Evolutionary conservation across 2,888 invertebrate genomes (phyloP).

Genomic region (Malacosoma neustria): DNA sequence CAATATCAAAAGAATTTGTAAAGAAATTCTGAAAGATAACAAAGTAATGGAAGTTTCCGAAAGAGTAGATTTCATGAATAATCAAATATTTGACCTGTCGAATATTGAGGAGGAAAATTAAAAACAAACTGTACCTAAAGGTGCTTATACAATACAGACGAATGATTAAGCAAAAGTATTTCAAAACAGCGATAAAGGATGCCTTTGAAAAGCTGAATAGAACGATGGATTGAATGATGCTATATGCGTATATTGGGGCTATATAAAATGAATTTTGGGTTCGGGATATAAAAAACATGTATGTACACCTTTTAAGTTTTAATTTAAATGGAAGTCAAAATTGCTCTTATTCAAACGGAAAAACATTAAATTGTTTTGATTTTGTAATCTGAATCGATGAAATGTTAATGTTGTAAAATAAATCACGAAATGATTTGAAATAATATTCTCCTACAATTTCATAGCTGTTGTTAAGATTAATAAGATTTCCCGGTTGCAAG

Average conservation of each 20-base stretch:
- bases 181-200: neutral
- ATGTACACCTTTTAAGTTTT: too few relatives aligned
- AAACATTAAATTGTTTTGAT: too few relatives aligned
- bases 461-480: too few relatives aligned
- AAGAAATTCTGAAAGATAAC: neutral
- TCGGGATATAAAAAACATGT: too few relatives aligned
- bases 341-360: too few relatives aligned
- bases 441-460: too few relatives aligned
- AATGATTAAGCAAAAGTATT: constrained; percentile 11
- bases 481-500: too few relatives aligned
- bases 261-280: neutral
- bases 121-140: constrained; percentile 12
- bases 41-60: neutral
- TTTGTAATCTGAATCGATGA: too few relatives aligned
- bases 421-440: too few relatives aligned
- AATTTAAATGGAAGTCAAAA: too few relatives aligned
- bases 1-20: neutral
- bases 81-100: constrained; percentile 7
- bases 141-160: constrained; percentile 7
- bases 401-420: too few relatives aligned
- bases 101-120: constrained; percentile 8
- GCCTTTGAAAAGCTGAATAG: neutral
- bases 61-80: neutral
- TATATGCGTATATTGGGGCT: neutral
- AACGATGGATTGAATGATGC: neutral